Base-by-base conservation (phyloP, 2,113 vertebrate genomes). In the Ptilonorhynchus violaceus region DNA sequence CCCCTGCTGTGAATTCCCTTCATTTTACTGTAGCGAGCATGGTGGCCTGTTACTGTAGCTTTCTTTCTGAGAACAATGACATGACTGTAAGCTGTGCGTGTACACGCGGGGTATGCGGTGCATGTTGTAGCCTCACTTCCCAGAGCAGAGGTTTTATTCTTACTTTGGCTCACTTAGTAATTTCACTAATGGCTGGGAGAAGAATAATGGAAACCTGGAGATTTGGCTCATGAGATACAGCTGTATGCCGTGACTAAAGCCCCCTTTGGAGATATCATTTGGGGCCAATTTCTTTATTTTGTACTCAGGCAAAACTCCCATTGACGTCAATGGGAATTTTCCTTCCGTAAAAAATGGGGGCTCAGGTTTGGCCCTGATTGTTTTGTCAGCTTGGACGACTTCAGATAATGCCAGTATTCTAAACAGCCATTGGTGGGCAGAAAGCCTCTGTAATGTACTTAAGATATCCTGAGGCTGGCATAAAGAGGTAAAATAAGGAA, bases 251-350 rank as follows among this genome's bases (percentile, higher is more conserved):
- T 74, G 64, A 94, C 68, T 76, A 90, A 94, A 96, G 46, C 58
- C 86, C 77, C 84, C 89, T 92, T 88, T 93, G 56, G 93, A 96
- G 86, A 67, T 73, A 94, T 56, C 47, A 59, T 88, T 72, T 86
- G 69, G 74, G 80, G 82, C 86, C 83, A 95, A 72, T 83, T 95
- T 76, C 56, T 88, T 87, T 68, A 76, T 88, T 97, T 93, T 88
- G 81, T 82, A 91, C 74, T 88, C 46, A 92, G 88, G 83, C 87
- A 94, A 64, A 92, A 92, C 22, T 95, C 89, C 89, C 76, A 93
- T 87, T 97, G 93, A 97, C 19, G 64, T 97, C 94, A 96, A 47
- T 72, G 74, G 37, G 74, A 95, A 91, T 78, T 94, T 92, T 96
- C 53, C 69, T 94, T 79, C 77, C 23, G 46, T 91, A 72, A 94